Conservation (phyloP, 2,888 invertebrate genomes). For the Acleris emargana region DNA sequence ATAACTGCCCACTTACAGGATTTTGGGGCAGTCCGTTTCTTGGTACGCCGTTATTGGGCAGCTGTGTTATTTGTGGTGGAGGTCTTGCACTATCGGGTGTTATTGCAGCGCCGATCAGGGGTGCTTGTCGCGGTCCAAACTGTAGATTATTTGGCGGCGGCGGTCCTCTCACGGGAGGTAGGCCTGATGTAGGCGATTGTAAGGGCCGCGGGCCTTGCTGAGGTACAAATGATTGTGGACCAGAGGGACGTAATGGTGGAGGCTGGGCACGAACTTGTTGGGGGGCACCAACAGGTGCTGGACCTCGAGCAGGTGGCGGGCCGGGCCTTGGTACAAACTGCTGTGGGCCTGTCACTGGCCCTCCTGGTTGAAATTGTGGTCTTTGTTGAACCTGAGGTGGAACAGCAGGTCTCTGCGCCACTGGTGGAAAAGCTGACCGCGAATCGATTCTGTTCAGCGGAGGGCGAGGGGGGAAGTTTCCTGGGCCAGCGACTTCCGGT, state of each 20-base stretch:
- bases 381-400: slow-evolving; percentile 60
- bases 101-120: slow-evolving; percentile 55
- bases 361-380: slow-evolving; percentile 77
- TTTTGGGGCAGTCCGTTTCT: slow-evolving; percentile 56
- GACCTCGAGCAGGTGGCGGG: slow-evolving; percentile 59
- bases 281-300: slow-evolving; percentile 56
- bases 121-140: slow-evolving; percentile 78
- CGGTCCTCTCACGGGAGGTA: slow-evolving; percentile 68
- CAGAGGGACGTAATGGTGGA: slow-evolving; percentile 63
- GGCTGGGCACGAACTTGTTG: slow-evolving; percentile 61
- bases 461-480: slow-evolving; percentile 62
- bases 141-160: slow-evolving; percentile 78
- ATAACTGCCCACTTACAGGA: slow-evolving; percentile 53
- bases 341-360: slow-evolving; percentile 64
- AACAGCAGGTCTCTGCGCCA: slow-evolving; percentile 58
- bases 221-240: slow-evolving; percentile 67
- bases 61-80: slow-evolving; percentile 52
- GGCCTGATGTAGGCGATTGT: slow-evolving; percentile 60
- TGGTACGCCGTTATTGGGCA: slow-evolving; percentile 57
- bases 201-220: slow-evolving; percentile 64
- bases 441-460: slow-evolving; percentile 71
- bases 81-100: slow-evolving; percentile 68
- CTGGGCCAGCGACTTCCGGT: slow-evolving; percentile 53
- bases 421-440: slow-evolving; percentile 65
- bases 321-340: slow-evolving; percentile 67